These are phyloP conservation scores for Muraenolepis orangiensis DNA, from an alignment of 2,797 vertebrate species.

Conservation along the genomic window DNA sequence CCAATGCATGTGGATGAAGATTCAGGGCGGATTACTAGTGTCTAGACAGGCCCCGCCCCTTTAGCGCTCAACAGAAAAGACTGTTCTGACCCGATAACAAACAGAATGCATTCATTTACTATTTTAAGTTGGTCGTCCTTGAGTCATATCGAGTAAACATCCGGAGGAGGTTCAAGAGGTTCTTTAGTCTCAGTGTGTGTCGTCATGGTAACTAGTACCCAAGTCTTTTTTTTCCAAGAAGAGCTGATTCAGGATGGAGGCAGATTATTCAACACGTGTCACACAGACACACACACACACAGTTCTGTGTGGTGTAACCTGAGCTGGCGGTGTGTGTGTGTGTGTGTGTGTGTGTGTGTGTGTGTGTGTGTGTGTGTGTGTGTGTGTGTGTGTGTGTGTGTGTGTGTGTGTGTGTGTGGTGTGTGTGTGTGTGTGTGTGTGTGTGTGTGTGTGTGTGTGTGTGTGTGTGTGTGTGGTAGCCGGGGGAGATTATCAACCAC, in stretches of 20 bases:
- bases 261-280: not conserved
- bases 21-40: not conserved
- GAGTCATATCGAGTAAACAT: not conserved
- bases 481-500: not conserved
- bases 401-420: conserved; percentile 15
- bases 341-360: conserved; percentile 15
- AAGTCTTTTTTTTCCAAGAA: not conserved
- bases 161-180: not conserved
- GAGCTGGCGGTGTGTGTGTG: conserved; percentile 41
- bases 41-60: not conserved
- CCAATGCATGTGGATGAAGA: too few relatives aligned
- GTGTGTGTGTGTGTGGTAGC: conserved; percentile 13
- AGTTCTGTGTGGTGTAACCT: conserved; percentile 50
- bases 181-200: not conserved
- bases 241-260: not conserved
- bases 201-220: not conserved
- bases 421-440: conserved; percentile 20
- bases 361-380: conserved; percentile 18
- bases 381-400: conserved; percentile 16
- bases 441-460: conserved; percentile 14
- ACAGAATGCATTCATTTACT: not conserved
- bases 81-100: not conserved
- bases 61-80: not conserved
- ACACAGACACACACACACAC: conserved; percentile 4
- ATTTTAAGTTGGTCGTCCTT: not conserved